A percentile compares a stretch with the other conserved stretches of the same genome.
These are phyloP conservation scores for Eugnorisma glareosa DNA, from an alignment of 2,888 invertebrate genomes.

Conservation along the genomic window DNA sequence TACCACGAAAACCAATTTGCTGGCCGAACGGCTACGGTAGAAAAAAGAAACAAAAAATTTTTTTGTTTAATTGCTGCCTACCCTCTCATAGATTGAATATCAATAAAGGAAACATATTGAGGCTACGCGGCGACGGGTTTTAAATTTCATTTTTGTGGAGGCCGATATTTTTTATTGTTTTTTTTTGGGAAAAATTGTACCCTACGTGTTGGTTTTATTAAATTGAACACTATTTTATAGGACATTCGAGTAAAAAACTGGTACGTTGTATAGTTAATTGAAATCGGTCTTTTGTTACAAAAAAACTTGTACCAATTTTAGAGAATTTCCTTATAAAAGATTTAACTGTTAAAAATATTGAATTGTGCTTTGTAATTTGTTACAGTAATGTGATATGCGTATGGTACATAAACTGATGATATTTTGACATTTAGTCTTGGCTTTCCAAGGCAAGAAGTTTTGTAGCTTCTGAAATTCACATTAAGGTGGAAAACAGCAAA, in stretches of 20 bases:
- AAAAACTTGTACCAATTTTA: background rate
- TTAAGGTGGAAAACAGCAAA: background rate
- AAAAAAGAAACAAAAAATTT: slow-evolving; percentile 54
- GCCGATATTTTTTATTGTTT: background rate
- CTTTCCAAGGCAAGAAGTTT: no score
- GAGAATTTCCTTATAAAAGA: background rate
- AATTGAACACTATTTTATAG: background rate
- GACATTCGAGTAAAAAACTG: no score
- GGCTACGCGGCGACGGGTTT: slow-evolving; percentile 45
- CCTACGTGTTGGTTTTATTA: background rate
- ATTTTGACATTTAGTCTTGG: background rate
- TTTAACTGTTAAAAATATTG: background rate
- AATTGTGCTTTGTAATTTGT: background rate
- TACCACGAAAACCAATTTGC: slow-evolving; percentile 69
- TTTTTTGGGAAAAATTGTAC: background rate
- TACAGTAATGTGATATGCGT: background rate
- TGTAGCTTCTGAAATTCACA: background rate
- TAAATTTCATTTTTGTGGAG: slow-evolving; percentile 1
- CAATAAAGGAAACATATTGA: slow-evolving; percentile 62
- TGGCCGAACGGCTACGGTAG: background rate
- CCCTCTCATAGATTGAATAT: slow-evolving; percentile 65
- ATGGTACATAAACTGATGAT: background rate
- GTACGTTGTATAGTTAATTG: background rate
- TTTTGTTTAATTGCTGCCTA: slow-evolving; percentile 64
- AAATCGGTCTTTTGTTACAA: background rate